A percentile compares a stretch with the other conserved stretches of the same genome.
phyloP scores from a whole-genome alignment of 1,140 invertebrate species.

The Eulimnadia texana region DNA sequence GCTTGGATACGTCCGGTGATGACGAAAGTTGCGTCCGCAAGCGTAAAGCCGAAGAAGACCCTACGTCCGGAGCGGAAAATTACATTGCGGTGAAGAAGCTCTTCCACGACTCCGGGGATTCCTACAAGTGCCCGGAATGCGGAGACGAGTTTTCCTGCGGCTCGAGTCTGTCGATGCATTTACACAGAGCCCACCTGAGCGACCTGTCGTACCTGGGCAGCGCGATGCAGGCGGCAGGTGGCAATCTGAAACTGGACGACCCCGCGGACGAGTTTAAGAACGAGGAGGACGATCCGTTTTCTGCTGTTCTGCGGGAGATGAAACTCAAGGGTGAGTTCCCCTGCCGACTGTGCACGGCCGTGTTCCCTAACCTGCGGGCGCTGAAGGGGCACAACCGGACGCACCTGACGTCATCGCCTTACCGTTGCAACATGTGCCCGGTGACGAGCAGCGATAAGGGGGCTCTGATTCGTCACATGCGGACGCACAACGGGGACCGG shows the following conservation, averaged over 20 bases:
- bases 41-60: not conserved
- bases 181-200: slow-evolving; percentile 25
- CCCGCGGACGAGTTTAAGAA: slow-evolving; percentile 18
- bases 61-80: not conserved
- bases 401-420: slow-evolving; percentile 42
- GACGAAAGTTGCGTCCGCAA: not conserved
- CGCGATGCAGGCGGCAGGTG: slow-evolving; percentile 23
- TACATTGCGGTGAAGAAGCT: not conserved
- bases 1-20: not conserved
- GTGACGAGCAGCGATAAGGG: slow-evolving; percentile 80
- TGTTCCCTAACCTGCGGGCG: slow-evolving; percentile 76
- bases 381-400: slow-evolving; percentile 44
- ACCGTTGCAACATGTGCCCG: slow-evolving; percentile 83
- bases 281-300: slow-evolving; percentile 57
- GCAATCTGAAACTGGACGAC: slow-evolving; percentile 23
- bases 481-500: slow-evolving; percentile 84
- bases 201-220: slow-evolving; percentile 25
- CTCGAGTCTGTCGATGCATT: slow-evolving; percentile 19
- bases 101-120: not conserved
- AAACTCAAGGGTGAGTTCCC: slow-evolving; percentile 74
- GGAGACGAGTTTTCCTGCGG: slow-evolving; percentile 18
- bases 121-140: slow-evolving; percentile 4
- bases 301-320: slow-evolving; percentile 64
- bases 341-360: slow-evolving; percentile 63
- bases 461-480: slow-evolving; percentile 72